Conservation (phyloP, 2,113 vertebrate genomes). For the Megaceryle maxima region DNA sequence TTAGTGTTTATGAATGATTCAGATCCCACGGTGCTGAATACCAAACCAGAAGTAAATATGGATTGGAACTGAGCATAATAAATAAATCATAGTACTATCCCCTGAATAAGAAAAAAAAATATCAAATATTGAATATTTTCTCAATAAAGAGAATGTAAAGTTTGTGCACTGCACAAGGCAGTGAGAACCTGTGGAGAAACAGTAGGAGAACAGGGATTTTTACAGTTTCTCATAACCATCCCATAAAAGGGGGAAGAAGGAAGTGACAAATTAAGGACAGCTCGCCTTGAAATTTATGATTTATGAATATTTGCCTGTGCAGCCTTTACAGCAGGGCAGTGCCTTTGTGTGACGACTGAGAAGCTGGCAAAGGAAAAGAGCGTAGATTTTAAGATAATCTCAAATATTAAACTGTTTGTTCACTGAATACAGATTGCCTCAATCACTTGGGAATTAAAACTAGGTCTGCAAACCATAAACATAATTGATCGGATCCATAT, state of each 20-base stretch:
- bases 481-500: neutral
- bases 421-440: neutral
- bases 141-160: neutral
- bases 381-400: neutral
- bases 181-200: neutral
- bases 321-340: neutral
- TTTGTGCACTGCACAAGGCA: neutral
- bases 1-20: conserved; percentile 42
- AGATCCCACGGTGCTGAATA: conserved; percentile 16
- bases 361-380: neutral
- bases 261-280: neutral
- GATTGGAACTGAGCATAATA: neutral
- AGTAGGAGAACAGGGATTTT: neutral
- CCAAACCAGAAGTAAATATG: conserved; percentile 43
- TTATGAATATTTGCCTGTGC: neutral
- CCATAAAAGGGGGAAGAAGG: neutral
- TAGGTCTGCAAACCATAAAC: neutral
- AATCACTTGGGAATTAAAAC: neutral
- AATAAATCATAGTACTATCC: conserved; percentile 16
- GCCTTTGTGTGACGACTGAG: neutral
- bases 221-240: neutral
- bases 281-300: neutral
- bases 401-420: neutral
- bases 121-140: neutral
- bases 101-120: neutral